These are phyloP conservation scores for Leptobrachium leishanense DNA, from an alignment of 2,113 vertebrate species.

Conservation along the genomic window DNA sequence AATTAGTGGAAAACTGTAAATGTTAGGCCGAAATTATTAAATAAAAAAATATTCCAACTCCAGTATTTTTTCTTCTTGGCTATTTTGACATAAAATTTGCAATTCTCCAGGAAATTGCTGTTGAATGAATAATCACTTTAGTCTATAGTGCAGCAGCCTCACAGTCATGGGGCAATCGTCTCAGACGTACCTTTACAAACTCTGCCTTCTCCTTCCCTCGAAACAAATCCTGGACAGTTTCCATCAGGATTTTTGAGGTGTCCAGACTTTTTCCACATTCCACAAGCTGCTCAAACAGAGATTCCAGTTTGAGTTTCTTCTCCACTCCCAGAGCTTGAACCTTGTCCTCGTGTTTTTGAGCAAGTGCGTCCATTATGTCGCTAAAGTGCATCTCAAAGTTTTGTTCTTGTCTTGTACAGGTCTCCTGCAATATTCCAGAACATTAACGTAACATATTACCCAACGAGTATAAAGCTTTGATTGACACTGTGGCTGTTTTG, in stretches of 20 bases:
- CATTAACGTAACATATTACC: background rate
- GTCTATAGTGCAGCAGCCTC: too few relatives aligned
- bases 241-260: conserved; percentile 84
- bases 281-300: conserved; percentile 85
- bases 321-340: conserved; percentile 76
- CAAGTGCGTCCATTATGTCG: conserved; percentile 83
- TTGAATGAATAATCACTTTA: too few relatives aligned
- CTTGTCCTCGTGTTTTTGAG: conserved; percentile 81
- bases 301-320: conserved; percentile 86
- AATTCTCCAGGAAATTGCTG: too few relatives aligned
- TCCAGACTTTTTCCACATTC: conserved; percentile 80
- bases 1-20: too few relatives aligned
- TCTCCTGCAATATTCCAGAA: conserved; percentile 74
- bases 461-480: background rate
- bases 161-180: too few relatives aligned
- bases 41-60: too few relatives aligned
- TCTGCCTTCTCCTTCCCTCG: conserved; percentile 74
- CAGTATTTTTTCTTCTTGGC: too few relatives aligned
- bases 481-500: too few relatives aligned
- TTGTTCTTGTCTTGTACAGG: conserved; percentile 89
- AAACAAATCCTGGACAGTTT: conserved; percentile 77
- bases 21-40: too few relatives aligned
- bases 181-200: conserved; percentile 81
- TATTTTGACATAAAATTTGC: too few relatives aligned
- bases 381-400: conserved; percentile 89